These are phyloP conservation scores for Archaeoteleia sp. DNA, from an alignment of 2,888 invertebrate species.

Conservation along the genomic window DNA sequence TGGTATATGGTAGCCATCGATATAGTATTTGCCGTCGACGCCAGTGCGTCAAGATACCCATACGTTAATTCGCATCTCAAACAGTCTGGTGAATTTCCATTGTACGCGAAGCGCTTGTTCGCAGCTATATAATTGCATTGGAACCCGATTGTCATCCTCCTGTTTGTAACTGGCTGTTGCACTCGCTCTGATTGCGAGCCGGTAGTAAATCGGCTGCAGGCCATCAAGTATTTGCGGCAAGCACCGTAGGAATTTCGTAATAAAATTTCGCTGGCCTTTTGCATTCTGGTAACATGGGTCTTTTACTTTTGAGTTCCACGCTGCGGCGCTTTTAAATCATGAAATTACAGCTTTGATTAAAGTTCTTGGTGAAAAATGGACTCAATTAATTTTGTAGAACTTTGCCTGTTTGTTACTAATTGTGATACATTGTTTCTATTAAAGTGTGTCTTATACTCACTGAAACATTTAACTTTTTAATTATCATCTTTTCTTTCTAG, in stretches of 20 bases:
- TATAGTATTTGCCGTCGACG: constrained; percentile 59
- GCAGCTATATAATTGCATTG: constrained; percentile 65
- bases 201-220: constrained; percentile 46
- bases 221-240: constrained; percentile 44
- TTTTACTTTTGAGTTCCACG: constrained; percentile 45
- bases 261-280: constrained; percentile 43
- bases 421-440: no score
- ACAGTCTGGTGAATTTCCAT: constrained; percentile 71
- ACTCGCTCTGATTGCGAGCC: constrained; percentile 48
- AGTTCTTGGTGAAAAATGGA: constrained; percentile 26
- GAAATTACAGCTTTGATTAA: constrained; percentile 29
- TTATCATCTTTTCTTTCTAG: no score
- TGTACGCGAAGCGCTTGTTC: constrained; percentile 61
- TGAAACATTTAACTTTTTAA: no score
- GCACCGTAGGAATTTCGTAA: constrained; percentile 47
- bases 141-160: constrained; percentile 46
- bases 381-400: constrained; percentile 21
- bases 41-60: constrained; percentile 66
- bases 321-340: constrained; percentile 23
- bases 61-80: constrained; percentile 71
- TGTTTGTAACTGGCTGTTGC: constrained; percentile 51
- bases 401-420: no score
- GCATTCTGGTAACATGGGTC: constrained; percentile 30
- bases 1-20: constrained; percentile 41
- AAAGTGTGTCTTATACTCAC: no score